Conservation (phyloP, 1,140 invertebrate genomes). For the Drosophila sturtevanti region DNA sequence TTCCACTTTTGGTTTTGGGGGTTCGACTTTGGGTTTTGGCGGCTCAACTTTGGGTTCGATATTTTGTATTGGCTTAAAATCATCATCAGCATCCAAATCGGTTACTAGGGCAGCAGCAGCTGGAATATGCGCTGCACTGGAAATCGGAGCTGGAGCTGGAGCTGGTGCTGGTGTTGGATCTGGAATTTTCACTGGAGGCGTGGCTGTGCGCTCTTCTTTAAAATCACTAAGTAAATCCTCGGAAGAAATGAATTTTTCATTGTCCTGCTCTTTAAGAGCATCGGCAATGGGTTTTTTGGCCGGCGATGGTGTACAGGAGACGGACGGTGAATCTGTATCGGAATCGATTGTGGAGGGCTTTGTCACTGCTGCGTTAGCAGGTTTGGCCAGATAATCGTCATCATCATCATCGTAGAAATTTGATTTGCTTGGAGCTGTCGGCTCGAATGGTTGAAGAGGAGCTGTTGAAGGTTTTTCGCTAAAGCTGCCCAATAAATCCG, state of each 20-base stretch:
- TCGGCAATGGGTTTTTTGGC: conserved; percentile 77
- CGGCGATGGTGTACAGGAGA: conserved; percentile 72
- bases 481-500: conserved; percentile 62
- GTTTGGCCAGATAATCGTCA: conserved; percentile 49
- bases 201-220: conserved; percentile 70
- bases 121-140: conserved; percentile 24
- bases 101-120: conserved; percentile 54
- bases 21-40: conserved; percentile 33
- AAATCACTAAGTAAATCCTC: conserved; percentile 79
- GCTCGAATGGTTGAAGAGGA: conserved; percentile 46
- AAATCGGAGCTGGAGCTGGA: conserved; percentile 7
- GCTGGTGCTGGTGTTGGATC: conserved; percentile 13
- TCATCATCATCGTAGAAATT: conserved; percentile 53
- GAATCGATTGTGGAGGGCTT: conserved; percentile 58
- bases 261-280: conserved; percentile 78
- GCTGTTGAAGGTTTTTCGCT: conserved; percentile 37
- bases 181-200: conserved; percentile 38
- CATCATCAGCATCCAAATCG: conserved; percentile 74
- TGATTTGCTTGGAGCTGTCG: conserved; percentile 45
- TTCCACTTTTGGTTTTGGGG: conserved; percentile 46
- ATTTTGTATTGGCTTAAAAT: conserved; percentile 36
- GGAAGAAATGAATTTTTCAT: conserved; percentile 81
- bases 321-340: conserved; percentile 74
- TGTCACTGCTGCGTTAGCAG: conserved; percentile 30
- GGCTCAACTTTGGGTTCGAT: conserved; percentile 24